Conservation (phyloP, 2,113 vertebrate species). For the Psophia crepitans region DNA sequence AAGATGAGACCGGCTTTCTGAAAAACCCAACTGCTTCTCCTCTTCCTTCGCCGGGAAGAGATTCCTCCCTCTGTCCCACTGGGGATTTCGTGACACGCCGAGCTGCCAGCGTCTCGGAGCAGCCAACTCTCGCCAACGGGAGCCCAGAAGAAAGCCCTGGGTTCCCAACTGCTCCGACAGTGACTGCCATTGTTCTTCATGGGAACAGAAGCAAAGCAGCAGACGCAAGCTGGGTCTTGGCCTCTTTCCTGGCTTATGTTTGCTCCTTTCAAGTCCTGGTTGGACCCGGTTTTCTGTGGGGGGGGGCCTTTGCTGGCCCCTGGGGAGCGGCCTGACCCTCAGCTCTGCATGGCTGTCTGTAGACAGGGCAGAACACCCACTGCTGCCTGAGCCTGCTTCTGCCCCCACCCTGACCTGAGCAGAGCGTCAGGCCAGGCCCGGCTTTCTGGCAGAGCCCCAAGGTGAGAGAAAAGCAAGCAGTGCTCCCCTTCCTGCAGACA, state of each 20-base stretch:
- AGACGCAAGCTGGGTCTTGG: not conserved
- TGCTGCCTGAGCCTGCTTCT: not conserved
- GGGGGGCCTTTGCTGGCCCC: not conserved
- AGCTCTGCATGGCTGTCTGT: rapidly evolving
- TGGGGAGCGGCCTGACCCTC: not conserved
- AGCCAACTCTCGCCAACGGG: not conserved
- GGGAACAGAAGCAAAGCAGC: slow-evolving; percentile 37
- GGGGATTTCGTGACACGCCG: not conserved
- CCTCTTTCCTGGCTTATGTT: slow-evolving; percentile 6
- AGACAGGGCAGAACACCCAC: not conserved
- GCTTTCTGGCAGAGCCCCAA: not conserved
- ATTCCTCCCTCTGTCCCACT: not conserved
- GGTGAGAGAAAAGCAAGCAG: not conserved
- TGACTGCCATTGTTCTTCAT: slow-evolving; percentile 9
- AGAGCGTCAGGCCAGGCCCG: not conserved
- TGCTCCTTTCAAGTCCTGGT: not conserved
- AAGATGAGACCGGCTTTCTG: not conserved
- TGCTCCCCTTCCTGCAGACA: slow-evolving; percentile 18
- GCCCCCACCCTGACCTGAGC: not conserved
- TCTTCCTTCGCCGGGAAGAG: not conserved
- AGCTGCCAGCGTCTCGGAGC: not conserved
- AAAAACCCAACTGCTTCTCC: not conserved
- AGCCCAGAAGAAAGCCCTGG: not conserved
- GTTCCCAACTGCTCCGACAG: slow-evolving; percentile 11
- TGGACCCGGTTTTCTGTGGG: not conserved